phyloP scores from a whole-genome alignment of 2,888 invertebrate genomes.

The Anarsia innoxiella region DNA sequence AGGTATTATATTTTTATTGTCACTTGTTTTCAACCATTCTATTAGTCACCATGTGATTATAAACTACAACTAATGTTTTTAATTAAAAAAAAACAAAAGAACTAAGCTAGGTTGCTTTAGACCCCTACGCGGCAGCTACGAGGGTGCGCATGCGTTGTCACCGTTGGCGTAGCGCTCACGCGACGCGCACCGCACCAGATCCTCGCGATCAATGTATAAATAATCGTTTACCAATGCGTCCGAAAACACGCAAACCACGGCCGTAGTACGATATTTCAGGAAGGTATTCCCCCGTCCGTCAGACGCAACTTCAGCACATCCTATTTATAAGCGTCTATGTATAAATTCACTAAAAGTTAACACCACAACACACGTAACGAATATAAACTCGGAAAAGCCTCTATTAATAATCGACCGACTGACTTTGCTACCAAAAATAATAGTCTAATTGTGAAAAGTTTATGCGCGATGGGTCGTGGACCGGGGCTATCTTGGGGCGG shows the following conservation, averaged over 20 bases:
- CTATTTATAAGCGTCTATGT: slow-evolving; percentile 76
- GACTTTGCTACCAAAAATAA: slow-evolving; percentile 77
- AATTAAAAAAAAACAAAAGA: too few relatives aligned
- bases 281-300: slow-evolving; percentile 76
- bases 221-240: slow-evolving; percentile 75
- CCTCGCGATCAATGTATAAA: slow-evolving; percentile 69
- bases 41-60: too few relatives aligned
- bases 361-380: slow-evolving; percentile 76
- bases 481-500: slow-evolving; percentile 75
- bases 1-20: too few relatives aligned
- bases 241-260: slow-evolving; percentile 71
- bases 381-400: slow-evolving; percentile 76
- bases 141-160: slow-evolving; percentile 17
- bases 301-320: slow-evolving; percentile 75
- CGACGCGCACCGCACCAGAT: slow-evolving; percentile 36
- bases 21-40: too few relatives aligned
- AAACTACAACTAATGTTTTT: too few relatives aligned
- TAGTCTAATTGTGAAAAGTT: slow-evolving; percentile 77
- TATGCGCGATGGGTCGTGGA: slow-evolving; percentile 76
- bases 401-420: slow-evolving; percentile 77
- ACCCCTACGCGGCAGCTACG: slow-evolving; percentile 19
- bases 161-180: slow-evolving; percentile 26
- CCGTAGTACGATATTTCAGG: slow-evolving; percentile 76
- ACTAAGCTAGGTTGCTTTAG: too few relatives aligned
- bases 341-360: slow-evolving; percentile 77